These are phyloP conservation scores for Pseudochirops corinnae DNA, from an alignment of 2,797 vertebrate species.

Conservation along the genomic window DNA sequence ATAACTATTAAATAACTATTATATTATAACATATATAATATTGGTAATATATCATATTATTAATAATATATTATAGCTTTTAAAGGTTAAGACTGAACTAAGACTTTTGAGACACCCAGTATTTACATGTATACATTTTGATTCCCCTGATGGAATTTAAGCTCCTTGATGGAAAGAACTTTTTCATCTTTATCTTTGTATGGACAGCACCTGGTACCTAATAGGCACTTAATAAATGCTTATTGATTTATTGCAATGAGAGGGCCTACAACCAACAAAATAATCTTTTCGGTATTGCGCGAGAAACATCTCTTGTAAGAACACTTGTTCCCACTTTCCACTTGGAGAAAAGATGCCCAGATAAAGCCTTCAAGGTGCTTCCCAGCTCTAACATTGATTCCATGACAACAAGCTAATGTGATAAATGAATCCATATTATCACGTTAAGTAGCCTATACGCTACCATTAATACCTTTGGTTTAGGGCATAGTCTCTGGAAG, in stretches of 20 bases:
- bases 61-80: neutral
- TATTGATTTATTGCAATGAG: neutral
- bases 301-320: neutral
- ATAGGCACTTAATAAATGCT: neutral
- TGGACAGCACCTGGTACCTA: neutral
- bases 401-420: neutral
- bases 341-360: neutral
- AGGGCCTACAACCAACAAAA: neutral
- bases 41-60: neutral
- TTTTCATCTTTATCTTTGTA: neutral
- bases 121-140: neutral
- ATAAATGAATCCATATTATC: conserved; percentile 2
- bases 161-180: neutral
- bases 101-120: neutral
- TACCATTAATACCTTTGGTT: conserved; percentile 4
- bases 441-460: neutral
- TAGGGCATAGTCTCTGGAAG: neutral
- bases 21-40: neutral
- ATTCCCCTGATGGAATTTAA: neutral
- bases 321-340: neutral
- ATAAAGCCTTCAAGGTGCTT: neutral
- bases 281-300: neutral
- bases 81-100: neutral
- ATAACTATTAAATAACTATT: neutral
- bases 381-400: neutral